Evolutionary conservation across 92 coral and sea anemone genomes (phyloP).

Genomic region (Nematostella vectensis): DNA sequence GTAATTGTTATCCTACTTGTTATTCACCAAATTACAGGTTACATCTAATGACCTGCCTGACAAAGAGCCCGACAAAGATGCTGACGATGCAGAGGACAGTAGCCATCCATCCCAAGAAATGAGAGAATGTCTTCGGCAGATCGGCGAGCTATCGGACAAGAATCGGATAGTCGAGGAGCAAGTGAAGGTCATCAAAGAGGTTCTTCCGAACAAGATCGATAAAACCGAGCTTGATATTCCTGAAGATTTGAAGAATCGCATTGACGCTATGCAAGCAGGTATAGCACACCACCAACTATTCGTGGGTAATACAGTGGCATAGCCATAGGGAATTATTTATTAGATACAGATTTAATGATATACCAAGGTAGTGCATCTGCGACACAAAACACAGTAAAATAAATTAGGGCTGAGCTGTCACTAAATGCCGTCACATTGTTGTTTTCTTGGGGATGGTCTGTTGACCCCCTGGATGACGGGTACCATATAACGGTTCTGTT

Average conservation of each 20-base stretch:
- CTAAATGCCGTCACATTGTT: no score
- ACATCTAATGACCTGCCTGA: conserved; percentile 17
- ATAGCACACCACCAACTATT: neutral
- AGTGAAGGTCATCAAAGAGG: conserved; percentile 46
- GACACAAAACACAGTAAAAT: no score
- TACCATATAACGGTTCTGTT: no score
- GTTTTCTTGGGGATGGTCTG: no score
- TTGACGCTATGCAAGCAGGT: conserved; percentile 45
- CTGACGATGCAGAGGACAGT: conserved; percentile 1
- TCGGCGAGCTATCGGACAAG: conserved; percentile 74
- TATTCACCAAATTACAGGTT: conserved; percentile 5
- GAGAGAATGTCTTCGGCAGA: conserved; percentile 73
- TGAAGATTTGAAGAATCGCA: conserved; percentile 59
- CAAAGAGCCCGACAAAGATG: neutral
- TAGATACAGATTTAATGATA: no score
- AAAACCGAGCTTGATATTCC: conserved; percentile 59
- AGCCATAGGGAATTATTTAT: no score
- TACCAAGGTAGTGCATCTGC: no score
- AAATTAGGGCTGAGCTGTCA: no score
- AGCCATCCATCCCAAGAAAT: conserved; percentile 78
- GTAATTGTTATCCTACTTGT: no score
- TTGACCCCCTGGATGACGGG: no score
- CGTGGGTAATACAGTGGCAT: neutral
- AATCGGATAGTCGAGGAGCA: conserved; percentile 58
- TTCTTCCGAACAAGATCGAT: conserved; percentile 65